A percentile compares a stretch with the other conserved stretches of the same genome.
phyloP scores from a whole-genome alignment of 2,888 invertebrate genomes.

The Drosophila testacea region DNA sequence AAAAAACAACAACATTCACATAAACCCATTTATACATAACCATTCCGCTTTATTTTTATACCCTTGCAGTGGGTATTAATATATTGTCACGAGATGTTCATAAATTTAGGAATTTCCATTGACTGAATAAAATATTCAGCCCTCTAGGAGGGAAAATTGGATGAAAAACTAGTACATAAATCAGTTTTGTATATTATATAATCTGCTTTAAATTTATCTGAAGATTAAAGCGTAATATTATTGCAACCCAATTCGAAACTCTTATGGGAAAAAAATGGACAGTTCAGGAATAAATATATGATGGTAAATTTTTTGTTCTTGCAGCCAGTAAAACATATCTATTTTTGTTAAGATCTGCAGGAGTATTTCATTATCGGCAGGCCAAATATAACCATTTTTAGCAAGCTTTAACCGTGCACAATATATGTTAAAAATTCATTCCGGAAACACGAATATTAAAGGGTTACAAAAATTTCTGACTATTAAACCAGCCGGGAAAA shows the following conservation, averaged over 20 bases:
- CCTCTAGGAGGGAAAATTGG: not conserved
- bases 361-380: not conserved
- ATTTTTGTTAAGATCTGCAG: not conserved
- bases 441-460: no score
- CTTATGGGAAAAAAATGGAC: no score
- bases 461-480: no score
- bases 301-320: not conserved
- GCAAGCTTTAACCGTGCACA: slow-evolving; percentile 1
- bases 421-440: not conserved
- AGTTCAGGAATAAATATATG: not conserved
- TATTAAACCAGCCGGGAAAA: no score
- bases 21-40: slow-evolving; percentile 9
- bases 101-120: not conserved
- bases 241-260: no score
- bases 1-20: not conserved
- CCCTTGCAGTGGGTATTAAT: slow-evolving; percentile 7
- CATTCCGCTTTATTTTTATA: slow-evolving; percentile 3
- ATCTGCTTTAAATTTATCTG: not conserved
- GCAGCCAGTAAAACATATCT: not conserved
- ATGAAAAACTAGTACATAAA: not conserved
- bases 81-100: slow-evolving; percentile 6
- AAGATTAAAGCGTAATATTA: no score
- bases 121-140: not conserved
- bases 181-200: not conserved
- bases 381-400: not conserved